These are phyloP conservation scores for Oreonectes daqikongensis DNA, from an alignment of 2,797 vertebrate genomes.

Conservation along the genomic window DNA sequence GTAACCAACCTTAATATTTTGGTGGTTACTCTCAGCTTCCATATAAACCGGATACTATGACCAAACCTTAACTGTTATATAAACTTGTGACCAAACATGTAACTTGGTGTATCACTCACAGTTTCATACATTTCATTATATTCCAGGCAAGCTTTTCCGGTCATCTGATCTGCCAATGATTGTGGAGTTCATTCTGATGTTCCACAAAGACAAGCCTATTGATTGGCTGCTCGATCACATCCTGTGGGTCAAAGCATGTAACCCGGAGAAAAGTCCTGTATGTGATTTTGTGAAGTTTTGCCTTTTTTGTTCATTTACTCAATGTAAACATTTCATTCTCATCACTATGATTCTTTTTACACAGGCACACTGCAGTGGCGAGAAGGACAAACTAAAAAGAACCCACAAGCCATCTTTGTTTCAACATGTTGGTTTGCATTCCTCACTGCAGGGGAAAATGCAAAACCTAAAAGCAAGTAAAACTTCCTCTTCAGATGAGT, in stretches of 20 bases:
- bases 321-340: background rate
- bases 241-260: conserved; percentile 86
- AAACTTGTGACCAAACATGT: background rate
- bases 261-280: conserved; percentile 79
- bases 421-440: conserved; percentile 86
- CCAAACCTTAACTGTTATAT: no score
- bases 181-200: conserved; percentile 89
- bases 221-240: conserved; percentile 89
- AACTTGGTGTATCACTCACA: background rate
- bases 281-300: conserved; percentile 56
- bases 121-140: background rate
- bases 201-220: conserved; percentile 89
- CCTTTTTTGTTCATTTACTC: background rate
- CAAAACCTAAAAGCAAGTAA: conserved; percentile 82
- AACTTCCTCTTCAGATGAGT: background rate
- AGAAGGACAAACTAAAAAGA: conserved; percentile 75
- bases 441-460: conserved; percentile 82
- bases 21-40: no score
- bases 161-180: conserved; percentile 78
- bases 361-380: conserved; percentile 75
- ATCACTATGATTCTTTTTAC: background rate
- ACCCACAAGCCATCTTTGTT: conserved; percentile 86
- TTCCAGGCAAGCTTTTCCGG: conserved; percentile 82
- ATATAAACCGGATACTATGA: no score
- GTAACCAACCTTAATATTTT: no score